A percentile compares a stretch with the other conserved stretches of the same genome.
Conservation (phyloP, 2,797 vertebrate species). For the Sebastes vulpes region DNA sequence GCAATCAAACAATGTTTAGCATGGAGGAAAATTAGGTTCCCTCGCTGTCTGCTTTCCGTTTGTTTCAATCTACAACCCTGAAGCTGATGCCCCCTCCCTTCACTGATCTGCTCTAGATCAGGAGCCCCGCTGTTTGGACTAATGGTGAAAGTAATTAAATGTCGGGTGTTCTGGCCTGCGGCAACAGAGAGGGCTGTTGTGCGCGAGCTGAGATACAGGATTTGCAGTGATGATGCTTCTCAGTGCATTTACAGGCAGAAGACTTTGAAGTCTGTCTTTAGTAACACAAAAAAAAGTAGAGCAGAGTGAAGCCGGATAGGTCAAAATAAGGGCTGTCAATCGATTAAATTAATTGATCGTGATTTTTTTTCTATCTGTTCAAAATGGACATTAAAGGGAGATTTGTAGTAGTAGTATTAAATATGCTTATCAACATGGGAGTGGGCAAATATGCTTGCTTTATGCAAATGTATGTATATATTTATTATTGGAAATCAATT, state of each 20-base stretch:
- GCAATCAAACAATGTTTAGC: slow-evolving; percentile 55
- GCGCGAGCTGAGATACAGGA: slow-evolving; percentile 29
- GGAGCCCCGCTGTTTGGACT: slow-evolving; percentile 57
- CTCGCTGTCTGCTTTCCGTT: slow-evolving; percentile 1
- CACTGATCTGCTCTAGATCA: slow-evolving; percentile 45
- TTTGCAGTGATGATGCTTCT: slow-evolving; percentile 39
- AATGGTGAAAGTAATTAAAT: slow-evolving; percentile 74
- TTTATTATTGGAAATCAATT: too few relatives aligned
- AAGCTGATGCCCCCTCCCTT: slow-evolving; percentile 15
- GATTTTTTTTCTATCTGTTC: too few relatives aligned
- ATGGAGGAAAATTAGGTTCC: slow-evolving; percentile 49
- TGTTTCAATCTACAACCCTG: slow-evolving; percentile 34
- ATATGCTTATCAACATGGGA: too few relatives aligned
- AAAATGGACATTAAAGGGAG: too few relatives aligned
- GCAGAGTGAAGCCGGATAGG: neutral
- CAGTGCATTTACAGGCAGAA: neutral
- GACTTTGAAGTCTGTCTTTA: neutral
- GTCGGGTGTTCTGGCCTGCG: slow-evolving; percentile 29
- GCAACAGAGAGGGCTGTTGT: slow-evolving; percentile 46
- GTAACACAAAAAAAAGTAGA: neutral
- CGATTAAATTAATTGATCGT: too few relatives aligned
- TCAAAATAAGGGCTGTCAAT: neutral
- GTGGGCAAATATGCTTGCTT: too few relatives aligned
- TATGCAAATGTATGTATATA: too few relatives aligned
- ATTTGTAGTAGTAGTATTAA: too few relatives aligned